Base-by-base conservation (phyloP, 2,113 vertebrate species). In the Lasiurus borealis region DNA sequence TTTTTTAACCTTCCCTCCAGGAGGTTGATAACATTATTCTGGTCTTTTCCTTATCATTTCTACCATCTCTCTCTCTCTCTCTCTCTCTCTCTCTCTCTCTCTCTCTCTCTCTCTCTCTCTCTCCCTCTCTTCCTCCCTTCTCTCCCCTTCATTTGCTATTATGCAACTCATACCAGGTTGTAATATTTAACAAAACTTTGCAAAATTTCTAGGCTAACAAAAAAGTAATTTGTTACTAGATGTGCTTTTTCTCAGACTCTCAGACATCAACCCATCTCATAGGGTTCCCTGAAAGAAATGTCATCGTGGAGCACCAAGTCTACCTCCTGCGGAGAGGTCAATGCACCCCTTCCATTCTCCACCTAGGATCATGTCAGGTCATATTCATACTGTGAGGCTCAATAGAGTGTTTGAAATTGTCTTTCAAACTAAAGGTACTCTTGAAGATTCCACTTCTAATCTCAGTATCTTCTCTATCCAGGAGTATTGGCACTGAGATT, bases 311-410 rank as follows among this genome's bases (percentile, higher is more conserved):
- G 31, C 13, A 23, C n/a, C 7, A 40, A 73, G 54, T 5, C 16
- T 3, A 3, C 15, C 3, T 89, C 44, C 25, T 40, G 2, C 25
- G 18, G 5, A 1, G 18, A 77, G 3, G 18, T 5, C 13, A 13
- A 8, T 3, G 13, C 27, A 31, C 3, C 18, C 5, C 15, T 46
- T 13, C 27, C 2, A 0, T 12, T 0, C 34, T 90, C 8, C 29
- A 14, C 8, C 36, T 5, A 19, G 57, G 13, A 80, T 9, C 5
- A 62, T 16, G 14, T 75, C 11, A 18, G 62, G 78, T 69, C 2
- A 10, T 3, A 14, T 31, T 4, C 8, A n/a, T 40, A 36, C 10
- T 27, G 3, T 5, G 9, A 31, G 27, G 10, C 23, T 14, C 59
- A 52, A 34, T 27, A 29, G 66, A 75, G 27, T 57, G 15, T 8